Evolutionary conservation across 2,113 vertebrate genomes (phyloP).

Genomic region (Barnardius zonarius): DNA sequence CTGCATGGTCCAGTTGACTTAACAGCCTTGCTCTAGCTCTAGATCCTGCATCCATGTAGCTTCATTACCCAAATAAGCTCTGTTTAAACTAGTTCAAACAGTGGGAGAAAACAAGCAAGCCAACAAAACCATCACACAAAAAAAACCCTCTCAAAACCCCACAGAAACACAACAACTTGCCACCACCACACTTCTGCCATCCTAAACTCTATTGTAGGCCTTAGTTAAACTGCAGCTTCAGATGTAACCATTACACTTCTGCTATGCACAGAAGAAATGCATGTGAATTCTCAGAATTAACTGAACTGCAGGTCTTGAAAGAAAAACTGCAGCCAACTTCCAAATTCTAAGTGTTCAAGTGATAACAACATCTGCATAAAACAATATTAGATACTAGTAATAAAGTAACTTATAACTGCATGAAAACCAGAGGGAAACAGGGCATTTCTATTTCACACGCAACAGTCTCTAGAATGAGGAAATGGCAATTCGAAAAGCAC

Average conservation of each 20-base stretch:
- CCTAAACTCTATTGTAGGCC: not conserved
- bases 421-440: not conserved
- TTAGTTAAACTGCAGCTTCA: not conserved
- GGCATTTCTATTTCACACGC: not conserved
- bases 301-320: not conserved
- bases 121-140: not conserved
- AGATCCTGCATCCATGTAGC: not conserved
- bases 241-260: fast-evolving
- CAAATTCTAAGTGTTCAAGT: not conserved
- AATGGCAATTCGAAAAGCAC: not conserved
- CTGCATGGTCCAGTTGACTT: not conserved
- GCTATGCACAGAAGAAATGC: fast-evolving
- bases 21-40: not conserved
- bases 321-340: not conserved
- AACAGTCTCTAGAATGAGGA: not conserved
- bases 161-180: not conserved
- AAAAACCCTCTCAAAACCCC: not conserved
- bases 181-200: not conserved
- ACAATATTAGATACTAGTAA: not conserved
- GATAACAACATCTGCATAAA: not conserved
- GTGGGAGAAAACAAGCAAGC: not conserved
- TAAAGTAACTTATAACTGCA: not conserved
- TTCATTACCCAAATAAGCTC: not conserved
- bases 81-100: not conserved
- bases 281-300: fast-evolving